These are phyloP conservation scores for Edolisoma coerulescens DNA, from an alignment of 2,113 vertebrate species.

Conservation along the genomic window DNA sequence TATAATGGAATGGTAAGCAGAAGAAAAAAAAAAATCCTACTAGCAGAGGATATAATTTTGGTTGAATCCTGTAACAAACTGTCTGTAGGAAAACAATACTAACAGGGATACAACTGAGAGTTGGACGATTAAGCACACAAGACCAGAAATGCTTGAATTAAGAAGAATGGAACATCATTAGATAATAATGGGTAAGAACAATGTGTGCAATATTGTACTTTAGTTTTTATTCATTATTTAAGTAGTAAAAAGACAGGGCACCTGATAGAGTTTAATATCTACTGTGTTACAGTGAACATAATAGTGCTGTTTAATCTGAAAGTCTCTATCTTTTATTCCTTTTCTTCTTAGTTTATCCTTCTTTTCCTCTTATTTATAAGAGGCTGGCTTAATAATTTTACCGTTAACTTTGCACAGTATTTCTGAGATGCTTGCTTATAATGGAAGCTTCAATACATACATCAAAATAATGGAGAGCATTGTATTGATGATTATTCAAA, in stretches of 20 bases:
- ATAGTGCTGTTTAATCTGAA: neutral
- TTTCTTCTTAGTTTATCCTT: neutral
- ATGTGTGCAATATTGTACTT: neutral
- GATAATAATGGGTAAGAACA: slow-evolving; percentile 14
- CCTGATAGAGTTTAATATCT: neutral
- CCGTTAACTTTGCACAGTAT: neutral
- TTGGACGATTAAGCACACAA: neutral
- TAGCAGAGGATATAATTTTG: neutral
- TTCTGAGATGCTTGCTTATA: neutral
- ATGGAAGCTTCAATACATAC: neutral
- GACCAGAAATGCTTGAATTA: neutral
- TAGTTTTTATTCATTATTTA: slow-evolving; percentile 9
- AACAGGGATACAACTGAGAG: neutral
- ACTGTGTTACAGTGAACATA: neutral
- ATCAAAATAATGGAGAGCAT: neutral
- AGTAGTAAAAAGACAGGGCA: neutral
- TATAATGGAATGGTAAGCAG: neutral
- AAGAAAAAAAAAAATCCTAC: neutral
- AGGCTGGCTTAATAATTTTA: neutral
- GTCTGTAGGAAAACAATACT: neutral
- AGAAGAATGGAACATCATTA: neutral
- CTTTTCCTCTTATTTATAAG: neutral
- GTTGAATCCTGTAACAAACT: neutral
- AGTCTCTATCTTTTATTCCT: neutral
- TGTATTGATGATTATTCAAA: slow-evolving; percentile 24